These are phyloP conservation scores for Catharus ustulatus DNA, from an alignment of 2,797 vertebrate species.

Conservation along the genomic window DNA sequence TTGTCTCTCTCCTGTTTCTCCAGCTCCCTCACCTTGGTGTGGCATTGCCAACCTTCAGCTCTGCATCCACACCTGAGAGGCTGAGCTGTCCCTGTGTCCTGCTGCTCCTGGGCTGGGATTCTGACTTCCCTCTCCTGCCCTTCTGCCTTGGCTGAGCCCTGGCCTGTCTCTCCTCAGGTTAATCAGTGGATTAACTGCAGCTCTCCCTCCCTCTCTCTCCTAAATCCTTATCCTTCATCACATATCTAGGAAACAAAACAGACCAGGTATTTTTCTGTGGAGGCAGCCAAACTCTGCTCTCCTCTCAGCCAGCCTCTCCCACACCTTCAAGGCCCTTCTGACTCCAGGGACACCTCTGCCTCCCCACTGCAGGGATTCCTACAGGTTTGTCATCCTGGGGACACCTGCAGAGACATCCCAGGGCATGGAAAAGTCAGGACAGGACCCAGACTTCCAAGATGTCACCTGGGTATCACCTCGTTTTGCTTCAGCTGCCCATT, in stretches of 20 bases:
- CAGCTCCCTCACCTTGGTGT: accelerated
- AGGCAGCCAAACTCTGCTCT: slow-evolving; percentile 49
- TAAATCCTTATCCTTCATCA: slow-evolving; percentile 66
- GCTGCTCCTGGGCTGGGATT: background rate
- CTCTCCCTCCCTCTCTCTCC: slow-evolving; percentile 35
- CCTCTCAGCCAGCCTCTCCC: slow-evolving; percentile 6
- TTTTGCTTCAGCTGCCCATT: background rate
- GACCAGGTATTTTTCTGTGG: slow-evolving; percentile 45
- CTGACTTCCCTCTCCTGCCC: background rate
- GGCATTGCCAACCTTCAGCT: background rate
- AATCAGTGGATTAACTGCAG: slow-evolving; percentile 63
- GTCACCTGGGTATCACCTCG: accelerated
- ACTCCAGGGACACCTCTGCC: background rate
- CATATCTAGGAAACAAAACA: slow-evolving; percentile 55
- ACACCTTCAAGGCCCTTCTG: background rate
- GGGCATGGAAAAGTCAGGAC: background rate
- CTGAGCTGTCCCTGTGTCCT: accelerated
- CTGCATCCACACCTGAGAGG: background rate
- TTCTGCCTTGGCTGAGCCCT: background rate
- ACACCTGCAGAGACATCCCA: background rate
- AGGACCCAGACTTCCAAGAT: background rate
- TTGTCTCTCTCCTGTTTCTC: background rate
- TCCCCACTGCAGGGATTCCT: accelerated
- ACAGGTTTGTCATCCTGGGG: background rate
- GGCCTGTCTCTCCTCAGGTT: slow-evolving; percentile 40